Evolutionary conservation across 2,888 invertebrate species (phyloP), one percentile per base, ranked within the genome.

Genomic region (Agriopis aurantiaria): DNA sequence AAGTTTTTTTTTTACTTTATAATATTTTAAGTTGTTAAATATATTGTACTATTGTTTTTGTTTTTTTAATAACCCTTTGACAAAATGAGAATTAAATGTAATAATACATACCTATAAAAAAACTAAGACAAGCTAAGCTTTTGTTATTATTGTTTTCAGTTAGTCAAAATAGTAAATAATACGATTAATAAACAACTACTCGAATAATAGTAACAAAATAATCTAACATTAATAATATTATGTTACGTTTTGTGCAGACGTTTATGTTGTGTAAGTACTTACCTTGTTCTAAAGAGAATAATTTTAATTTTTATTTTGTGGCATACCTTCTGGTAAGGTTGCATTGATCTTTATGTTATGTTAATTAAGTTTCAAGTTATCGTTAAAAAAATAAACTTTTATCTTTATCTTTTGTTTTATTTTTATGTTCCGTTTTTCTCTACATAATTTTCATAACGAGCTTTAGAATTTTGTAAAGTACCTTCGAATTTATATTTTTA

Each of bases 401-500:
- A 33, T 53, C 10, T 33, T 33, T 56, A 51, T 56, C 5, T 23
- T 56, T 65, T 56, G 56, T 65, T 69, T 65, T 65, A 56, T 65
- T 61, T 65, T 65, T 45, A 57, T 6, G 4, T 43, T 43, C 14
- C 9, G 8, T 71, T 76, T 75, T 82, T 77, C 80, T 79, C 78
- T 80, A 55, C 41, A 41, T 53, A 33, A 12, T 65, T 62, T 66
- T 68, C 56, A 64, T 68, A 57, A 68, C 45, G 74, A 79, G 71
- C 75, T 79, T 78, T 73, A 48, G 65, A 46, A 67, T 53, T 40
- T 72, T 55, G 63, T 73, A 43, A 69, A 75, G 76, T 57, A 67
- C 71, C 77, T 79, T 86, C 85, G 84, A 87, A 88, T 88, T 87
- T 86, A 86, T 72, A 80, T 74, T 76, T 82, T 82, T 75, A 76